Percentiles rank a stretch among this genome's conserved stretches.
Conservation (phyloP, 2,888 invertebrate genomes). For the Mesorhabditis sp. region DNA sequence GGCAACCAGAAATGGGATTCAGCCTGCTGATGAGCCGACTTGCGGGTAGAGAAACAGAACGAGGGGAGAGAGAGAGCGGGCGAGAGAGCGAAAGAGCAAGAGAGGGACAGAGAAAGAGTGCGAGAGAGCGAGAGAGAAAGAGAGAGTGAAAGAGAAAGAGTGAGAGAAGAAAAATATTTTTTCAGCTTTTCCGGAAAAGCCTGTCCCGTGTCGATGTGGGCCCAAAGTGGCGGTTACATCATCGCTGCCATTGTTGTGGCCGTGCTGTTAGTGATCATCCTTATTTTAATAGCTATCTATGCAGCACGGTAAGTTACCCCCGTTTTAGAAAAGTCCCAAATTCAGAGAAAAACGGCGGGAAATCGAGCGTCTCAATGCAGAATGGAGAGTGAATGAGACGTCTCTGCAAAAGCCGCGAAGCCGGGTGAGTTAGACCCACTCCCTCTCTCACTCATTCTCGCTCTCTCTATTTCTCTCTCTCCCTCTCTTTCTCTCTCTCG, state of each 20-base stretch:
- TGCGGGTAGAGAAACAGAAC: not conserved
- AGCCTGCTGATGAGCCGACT: not conserved
- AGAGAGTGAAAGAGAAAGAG: not conserved
- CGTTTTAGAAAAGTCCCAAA: not conserved
- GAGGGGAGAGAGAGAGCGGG: not conserved
- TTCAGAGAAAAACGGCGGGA: not conserved
- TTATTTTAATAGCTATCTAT: not conserved
- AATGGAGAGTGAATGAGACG: not conserved
- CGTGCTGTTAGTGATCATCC: not conserved
- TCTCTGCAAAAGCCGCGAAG: not conserved
- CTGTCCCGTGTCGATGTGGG: not conserved
- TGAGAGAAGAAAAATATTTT: not conserved
- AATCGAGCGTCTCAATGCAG: not conserved
- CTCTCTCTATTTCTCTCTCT: too few species aligned
- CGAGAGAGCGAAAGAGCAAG: not conserved
- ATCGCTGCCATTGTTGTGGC: not conserved
- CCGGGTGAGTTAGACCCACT: not conserved
- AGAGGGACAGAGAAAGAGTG: not conserved
- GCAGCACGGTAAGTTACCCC: not conserved
- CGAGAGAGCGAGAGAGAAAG: not conserved
- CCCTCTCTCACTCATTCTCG: too few species aligned
- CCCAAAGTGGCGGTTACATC: not conserved
- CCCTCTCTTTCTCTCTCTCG: too few species aligned
- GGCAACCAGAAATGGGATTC: not conserved
- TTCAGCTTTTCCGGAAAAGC: not conserved